These are phyloP conservation scores for Scartelaos histophorus DNA, from an alignment of 2,113 vertebrate species.

Conservation along the genomic window DNA sequence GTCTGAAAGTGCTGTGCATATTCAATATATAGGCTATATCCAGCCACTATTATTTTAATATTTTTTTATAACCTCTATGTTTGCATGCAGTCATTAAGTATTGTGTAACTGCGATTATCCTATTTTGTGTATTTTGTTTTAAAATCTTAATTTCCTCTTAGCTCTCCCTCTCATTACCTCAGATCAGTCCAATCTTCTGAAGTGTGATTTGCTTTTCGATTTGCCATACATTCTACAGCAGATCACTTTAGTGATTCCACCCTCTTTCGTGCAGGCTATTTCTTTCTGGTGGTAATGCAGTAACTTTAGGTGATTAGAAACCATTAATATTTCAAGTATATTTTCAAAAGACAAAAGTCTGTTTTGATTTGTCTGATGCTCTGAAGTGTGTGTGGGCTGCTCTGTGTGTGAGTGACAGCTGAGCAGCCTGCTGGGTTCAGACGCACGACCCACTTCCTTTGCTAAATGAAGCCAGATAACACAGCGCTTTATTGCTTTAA, in stretches of 20 bases:
- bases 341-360: not conserved
- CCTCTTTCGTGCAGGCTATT: not conserved
- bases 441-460: constrained; percentile 16
- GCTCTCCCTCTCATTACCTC: no score
- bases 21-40: not conserved
- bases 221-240: not conserved
- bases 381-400: not conserved
- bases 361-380: not conserved
- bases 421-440: not conserved
- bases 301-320: not conserved
- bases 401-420: constrained; percentile 18
- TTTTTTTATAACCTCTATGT: not conserved
- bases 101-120: not conserved
- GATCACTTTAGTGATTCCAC: not conserved
- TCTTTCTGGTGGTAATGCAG: not conserved
- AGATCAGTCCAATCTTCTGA: no score
- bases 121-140: not conserved
- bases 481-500: constrained; percentile 3
- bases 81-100: not conserved
- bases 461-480: constrained; percentile 12
- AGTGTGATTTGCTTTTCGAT: not conserved
- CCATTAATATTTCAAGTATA: not conserved
- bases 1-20: not conserved
- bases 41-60: not conserved
- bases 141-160: no score